Percentiles rank a stretch among this genome's conserved stretches.
Conservation (phyloP, 2,113 vertebrate genomes). For the Pardalotus punctatus region DNA sequence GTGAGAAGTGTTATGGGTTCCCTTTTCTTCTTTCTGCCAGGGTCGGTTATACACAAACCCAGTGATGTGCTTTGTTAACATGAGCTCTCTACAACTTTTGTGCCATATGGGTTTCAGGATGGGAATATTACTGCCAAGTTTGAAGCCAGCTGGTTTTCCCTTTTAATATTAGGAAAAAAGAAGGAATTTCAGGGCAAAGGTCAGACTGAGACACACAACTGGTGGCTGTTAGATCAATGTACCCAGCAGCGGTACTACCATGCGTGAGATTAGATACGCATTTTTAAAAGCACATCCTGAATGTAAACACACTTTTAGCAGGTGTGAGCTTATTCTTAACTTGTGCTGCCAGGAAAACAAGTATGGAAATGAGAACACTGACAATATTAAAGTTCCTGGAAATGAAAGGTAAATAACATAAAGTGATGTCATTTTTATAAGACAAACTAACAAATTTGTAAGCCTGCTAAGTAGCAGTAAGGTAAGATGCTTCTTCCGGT, state of each 20-base stretch:
- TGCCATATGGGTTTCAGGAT: not conserved
- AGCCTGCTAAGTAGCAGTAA: not conserved
- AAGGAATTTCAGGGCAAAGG: not conserved
- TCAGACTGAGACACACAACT: not conserved
- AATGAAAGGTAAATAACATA: conserved; percentile 23
- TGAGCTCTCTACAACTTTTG: not conserved
- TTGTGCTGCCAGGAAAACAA: conserved; percentile 21
- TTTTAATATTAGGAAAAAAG: not conserved
- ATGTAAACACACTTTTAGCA: not conserved
- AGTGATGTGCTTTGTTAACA: not conserved
- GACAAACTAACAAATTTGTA: not conserved
- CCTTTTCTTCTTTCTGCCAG: not conserved
- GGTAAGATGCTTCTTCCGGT: conserved; percentile 18
- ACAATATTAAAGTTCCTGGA: conserved; percentile 4
- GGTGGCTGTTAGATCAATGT: not conserved
- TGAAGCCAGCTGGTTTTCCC: not conserved
- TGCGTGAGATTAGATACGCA: not conserved
- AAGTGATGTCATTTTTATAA: not conserved
- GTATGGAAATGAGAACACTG: not conserved
- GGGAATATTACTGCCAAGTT: not conserved
- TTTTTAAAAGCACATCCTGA: not conserved
- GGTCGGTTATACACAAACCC: not conserved
- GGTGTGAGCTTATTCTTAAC: conserved; percentile 2
- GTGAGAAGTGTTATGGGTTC: not conserved
- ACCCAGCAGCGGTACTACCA: not conserved